These are phyloP conservation scores for Crenuchus spilurus DNA, from an alignment of 2,797 vertebrate genomes.

Conservation along the genomic window DNA sequence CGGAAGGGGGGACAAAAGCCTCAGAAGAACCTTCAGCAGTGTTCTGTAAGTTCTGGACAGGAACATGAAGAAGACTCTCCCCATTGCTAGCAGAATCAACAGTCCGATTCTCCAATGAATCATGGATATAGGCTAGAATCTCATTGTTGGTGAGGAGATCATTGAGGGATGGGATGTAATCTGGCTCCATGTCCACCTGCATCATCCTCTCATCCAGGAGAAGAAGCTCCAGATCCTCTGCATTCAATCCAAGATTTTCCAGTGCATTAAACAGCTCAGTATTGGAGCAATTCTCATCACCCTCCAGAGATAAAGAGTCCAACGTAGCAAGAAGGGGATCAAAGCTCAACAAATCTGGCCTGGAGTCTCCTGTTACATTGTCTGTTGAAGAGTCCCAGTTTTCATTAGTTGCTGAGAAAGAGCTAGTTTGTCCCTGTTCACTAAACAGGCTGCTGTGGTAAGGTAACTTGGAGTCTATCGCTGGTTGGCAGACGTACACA, in stretches of 20 bases:
- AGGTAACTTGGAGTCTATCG: slow-evolving; percentile 66
- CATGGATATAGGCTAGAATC: slow-evolving; percentile 76
- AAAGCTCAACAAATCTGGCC: slow-evolving; percentile 60
- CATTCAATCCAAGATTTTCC: slow-evolving; percentile 77
- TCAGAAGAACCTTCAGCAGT: slow-evolving; percentile 3
- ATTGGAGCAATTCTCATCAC: slow-evolving; percentile 74
- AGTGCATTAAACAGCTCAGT: slow-evolving; percentile 76
- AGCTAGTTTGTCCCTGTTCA: slow-evolving; percentile 25
- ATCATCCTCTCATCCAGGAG: slow-evolving; percentile 83
- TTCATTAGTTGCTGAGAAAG: slow-evolving; percentile 18
- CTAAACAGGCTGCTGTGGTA: slow-evolving; percentile 68
- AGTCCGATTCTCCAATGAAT: slow-evolving; percentile 63
- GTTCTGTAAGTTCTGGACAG: neutral
- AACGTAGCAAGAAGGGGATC: slow-evolving; percentile 78
- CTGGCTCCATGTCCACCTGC: slow-evolving; percentile 74
- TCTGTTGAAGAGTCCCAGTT: slow-evolving; percentile 49
- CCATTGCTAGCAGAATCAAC: slow-evolving; percentile 39
- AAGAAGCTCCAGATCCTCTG: slow-evolving; percentile 81
- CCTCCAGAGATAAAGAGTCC: slow-evolving; percentile 76
- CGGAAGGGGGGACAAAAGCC: slow-evolving; percentile 16
- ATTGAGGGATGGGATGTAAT: slow-evolving; percentile 65
- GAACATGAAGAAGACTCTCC: slow-evolving; percentile 23
- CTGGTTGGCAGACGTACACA: slow-evolving; percentile 72
- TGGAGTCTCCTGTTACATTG: neutral
- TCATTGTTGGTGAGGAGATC: slow-evolving; percentile 73